Conservation (phyloP, 2,888 invertebrate species). For the Allygus modestus region DNA sequence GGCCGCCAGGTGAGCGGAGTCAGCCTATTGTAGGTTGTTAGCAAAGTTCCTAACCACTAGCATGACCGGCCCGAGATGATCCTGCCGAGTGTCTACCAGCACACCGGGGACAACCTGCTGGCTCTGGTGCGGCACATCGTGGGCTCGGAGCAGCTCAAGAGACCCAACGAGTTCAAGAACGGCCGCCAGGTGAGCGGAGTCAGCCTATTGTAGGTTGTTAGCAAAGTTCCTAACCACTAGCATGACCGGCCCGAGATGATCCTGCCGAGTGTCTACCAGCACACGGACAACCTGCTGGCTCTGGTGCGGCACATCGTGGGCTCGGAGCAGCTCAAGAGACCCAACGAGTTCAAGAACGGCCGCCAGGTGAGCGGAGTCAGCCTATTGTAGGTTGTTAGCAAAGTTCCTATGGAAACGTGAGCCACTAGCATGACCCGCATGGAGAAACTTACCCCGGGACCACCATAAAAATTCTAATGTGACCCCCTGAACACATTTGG, state of each 20-base stretch:
- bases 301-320: constrained; percentile 72
- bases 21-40: no score
- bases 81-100: constrained; percentile 80
- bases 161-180: constrained; percentile 32
- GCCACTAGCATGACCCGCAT: constrained; percentile 81
- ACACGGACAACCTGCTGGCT: constrained; percentile 79
- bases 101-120: constrained; percentile 80
- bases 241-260: constrained; percentile 78
- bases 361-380: no score
- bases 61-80: constrained; percentile 78
- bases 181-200: constrained; percentile 73
- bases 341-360: constrained; percentile 66
- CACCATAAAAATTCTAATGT: no score
- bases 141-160: constrained; percentile 34
- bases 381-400: no score
- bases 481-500: no score
- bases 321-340: constrained; percentile 39
- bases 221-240: constrained; percentile 89
- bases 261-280: constrained; percentile 80
- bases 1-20: constrained; percentile 73
- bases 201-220: no score
- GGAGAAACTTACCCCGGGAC: constrained; percentile 78
- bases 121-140: constrained; percentile 73
- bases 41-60: constrained; percentile 89
- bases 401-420: no score